Percentiles rank a stretch among this genome's conserved stretches.
phyloP scores from a whole-genome alignment of 2,888 invertebrate species.

The Mylabris sibirica region DNA sequence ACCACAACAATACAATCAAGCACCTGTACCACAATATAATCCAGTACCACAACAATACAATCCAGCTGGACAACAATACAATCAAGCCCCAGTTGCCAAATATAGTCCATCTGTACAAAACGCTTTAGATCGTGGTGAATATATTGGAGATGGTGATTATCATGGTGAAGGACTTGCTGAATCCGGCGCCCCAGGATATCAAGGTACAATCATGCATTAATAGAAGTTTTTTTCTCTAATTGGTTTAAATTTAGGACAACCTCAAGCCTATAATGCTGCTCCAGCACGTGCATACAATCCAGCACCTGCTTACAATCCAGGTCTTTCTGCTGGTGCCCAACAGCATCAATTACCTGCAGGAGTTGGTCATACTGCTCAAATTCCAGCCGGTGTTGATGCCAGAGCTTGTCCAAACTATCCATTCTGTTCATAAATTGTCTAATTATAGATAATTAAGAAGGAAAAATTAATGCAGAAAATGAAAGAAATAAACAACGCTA shows the following conservation, averaged over 20 bases:
- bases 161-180: conserved; percentile 61
- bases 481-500: conserved; percentile 32
- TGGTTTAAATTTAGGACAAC: conserved; percentile 37
- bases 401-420: conserved; percentile 54
- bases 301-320: conserved; percentile 38
- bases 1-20: conserved; percentile 38
- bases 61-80: conserved; percentile 46
- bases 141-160: conserved; percentile 60
- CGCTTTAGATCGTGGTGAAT: conserved; percentile 55
- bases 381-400: conserved; percentile 53
- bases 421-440: conserved; percentile 44
- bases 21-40: conserved; percentile 45
- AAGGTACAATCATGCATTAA: conserved; percentile 35
- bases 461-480: conserved; percentile 13
- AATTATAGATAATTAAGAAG: background rate
- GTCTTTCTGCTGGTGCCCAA: conserved; percentile 23
- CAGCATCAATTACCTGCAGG: conserved; percentile 35
- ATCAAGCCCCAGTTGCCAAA: conserved; percentile 36
- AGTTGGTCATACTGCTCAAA: conserved; percentile 45
- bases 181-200: conserved; percentile 55
- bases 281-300: conserved; percentile 35
- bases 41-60: conserved; percentile 41
- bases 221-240: too few relatives aligned
- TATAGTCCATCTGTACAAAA: conserved; percentile 48
- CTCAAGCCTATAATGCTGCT: conserved; percentile 37